These are phyloP conservation scores for Eudemis profundana DNA, from an alignment of 2,888 invertebrate species.

Conservation along the genomic window DNA sequence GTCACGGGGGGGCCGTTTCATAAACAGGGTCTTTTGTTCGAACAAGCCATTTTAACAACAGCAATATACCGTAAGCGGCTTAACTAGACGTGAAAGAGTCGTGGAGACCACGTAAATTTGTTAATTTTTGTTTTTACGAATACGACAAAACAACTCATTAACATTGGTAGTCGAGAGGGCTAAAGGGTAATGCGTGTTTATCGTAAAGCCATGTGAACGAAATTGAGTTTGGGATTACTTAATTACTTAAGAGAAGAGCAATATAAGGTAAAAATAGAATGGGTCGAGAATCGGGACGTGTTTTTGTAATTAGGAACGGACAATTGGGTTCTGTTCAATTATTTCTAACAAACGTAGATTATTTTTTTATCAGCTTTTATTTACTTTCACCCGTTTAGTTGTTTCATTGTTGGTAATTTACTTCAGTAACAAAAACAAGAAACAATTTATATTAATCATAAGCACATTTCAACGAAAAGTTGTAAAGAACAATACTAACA, in stretches of 20 bases:
- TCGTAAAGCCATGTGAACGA: slow-evolving; percentile 3
- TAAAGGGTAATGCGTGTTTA: slow-evolving; percentile 8
- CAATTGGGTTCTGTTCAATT: slow-evolving; percentile 4
- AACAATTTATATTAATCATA: background rate
- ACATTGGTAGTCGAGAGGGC: slow-evolving; percentile 1
- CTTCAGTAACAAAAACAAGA: no score
- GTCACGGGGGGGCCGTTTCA: slow-evolving; percentile 37
- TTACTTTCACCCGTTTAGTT: no score
- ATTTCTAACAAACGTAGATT: no score
- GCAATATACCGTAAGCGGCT: slow-evolving; percentile 23
- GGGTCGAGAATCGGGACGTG: background rate
- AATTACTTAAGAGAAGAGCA: slow-evolving; percentile 10
- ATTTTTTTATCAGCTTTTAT: background rate
- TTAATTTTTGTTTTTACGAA: slow-evolving; percentile 14
- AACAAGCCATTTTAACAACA: slow-evolving; percentile 40
- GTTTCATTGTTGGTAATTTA: no score
- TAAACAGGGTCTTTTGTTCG: slow-evolving; percentile 38
- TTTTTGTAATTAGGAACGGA: slow-evolving; percentile 2
- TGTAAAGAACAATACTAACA: slow-evolving; percentile 11
- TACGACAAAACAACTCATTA: slow-evolving; percentile 13
- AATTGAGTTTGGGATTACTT: slow-evolving; percentile 9
- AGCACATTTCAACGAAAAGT: background rate
- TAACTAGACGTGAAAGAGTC: slow-evolving; percentile 5
- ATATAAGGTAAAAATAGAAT: slow-evolving; percentile 4
- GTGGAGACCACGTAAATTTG: slow-evolving; percentile 6